Evolutionary conservation across 2,113 vertebrate species (phyloP), one percentile per base, ranked within the genome.

Genomic region (Gadus macrocephalus): DNA sequence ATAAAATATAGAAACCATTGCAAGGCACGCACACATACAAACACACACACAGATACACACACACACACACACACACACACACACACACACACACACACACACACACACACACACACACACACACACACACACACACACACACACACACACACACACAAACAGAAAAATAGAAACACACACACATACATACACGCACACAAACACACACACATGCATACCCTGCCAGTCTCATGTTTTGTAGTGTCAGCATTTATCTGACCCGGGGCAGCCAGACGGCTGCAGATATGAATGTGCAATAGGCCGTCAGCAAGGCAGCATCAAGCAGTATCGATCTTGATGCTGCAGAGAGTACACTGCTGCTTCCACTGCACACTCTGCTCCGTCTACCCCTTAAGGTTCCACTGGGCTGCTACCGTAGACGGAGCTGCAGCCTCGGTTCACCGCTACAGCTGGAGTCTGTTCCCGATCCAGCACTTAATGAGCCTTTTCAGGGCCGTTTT

Each of bases 191-290:
- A 75, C 71, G 71, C 82, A 75, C 78, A 75, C n/a, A 15, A 74
- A 78, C 70, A 74, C 72, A 77, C 73, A 69, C 53, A 74, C 25
- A 60, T 64, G 53, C 73, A 78, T 76, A 78, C 74, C 77, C 86
- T 72, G 77, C 78, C 53, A 20, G 75, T 78, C 81, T 89, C 80
- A 74, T 81, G 80, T 58, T 91, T 87, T 83, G 76, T 59, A 62
- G 69, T 73, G 83, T 90, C 88, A 89, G 91, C 89, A 63, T 87
- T 89, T 91, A 84, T 87, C 82, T 79, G 80, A 72, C 78, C 76
- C 73, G 68, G 56, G 83, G 76, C 80, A 81, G 83, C 82, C 83
- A 70, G 62, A 56, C 72, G 76, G 72, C 77, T 80, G 87, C 85
- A 61, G 56, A 71, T 82, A 77, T 80, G 71, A 79, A 78, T 82